Percentiles rank a stretch among this genome's conserved stretches.
Evolutionary conservation across 2,888 invertebrate genomes (phyloP).

Genomic region (Limenitis camilla): DNA sequence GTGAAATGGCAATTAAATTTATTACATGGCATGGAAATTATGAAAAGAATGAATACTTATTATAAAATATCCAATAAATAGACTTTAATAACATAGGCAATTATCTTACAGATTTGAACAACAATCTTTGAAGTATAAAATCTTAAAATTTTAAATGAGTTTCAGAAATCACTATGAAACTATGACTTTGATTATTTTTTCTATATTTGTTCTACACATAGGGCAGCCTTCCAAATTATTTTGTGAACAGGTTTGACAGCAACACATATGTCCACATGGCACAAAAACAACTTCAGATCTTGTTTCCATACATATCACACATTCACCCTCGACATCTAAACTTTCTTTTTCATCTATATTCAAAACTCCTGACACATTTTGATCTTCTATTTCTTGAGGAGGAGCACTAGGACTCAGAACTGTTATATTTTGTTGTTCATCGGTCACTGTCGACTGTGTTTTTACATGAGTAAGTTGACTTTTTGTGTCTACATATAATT

Average conservation of each 20-base stretch:
- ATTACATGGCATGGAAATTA: too few species aligned
- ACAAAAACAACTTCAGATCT: constrained; percentile 83
- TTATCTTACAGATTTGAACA: not conserved
- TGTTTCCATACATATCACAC: constrained; percentile 88
- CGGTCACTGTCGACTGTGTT: not conserved
- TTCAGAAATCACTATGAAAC: constrained; percentile 33
- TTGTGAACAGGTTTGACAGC: constrained; percentile 81
- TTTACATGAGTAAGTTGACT: constrained; percentile 35
- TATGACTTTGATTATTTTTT: constrained; percentile 79
- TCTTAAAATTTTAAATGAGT: not conserved
- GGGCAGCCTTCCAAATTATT: constrained; percentile 80
- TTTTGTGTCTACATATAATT: constrained; percentile 69
- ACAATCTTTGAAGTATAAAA: not conserved
- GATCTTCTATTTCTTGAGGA: constrained; percentile 33
- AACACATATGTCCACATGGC: constrained; percentile 91
- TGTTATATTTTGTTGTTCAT: constrained; percentile 28
- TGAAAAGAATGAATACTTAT: too few species aligned
- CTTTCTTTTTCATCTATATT: constrained; percentile 41
- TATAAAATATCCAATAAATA: too few species aligned
- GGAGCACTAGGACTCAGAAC: constrained; percentile 43
- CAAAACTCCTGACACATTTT: constrained; percentile 48
- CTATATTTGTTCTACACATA: constrained; percentile 82
- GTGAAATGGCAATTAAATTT: too few species aligned
- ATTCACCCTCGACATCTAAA: constrained; percentile 75
- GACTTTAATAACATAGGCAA: not conserved